Evolutionary conservation across 2,888 invertebrate species (phyloP), one percentile per base, ranked within the genome.

Genomic region (Oegoconia quadripuncta): DNA sequence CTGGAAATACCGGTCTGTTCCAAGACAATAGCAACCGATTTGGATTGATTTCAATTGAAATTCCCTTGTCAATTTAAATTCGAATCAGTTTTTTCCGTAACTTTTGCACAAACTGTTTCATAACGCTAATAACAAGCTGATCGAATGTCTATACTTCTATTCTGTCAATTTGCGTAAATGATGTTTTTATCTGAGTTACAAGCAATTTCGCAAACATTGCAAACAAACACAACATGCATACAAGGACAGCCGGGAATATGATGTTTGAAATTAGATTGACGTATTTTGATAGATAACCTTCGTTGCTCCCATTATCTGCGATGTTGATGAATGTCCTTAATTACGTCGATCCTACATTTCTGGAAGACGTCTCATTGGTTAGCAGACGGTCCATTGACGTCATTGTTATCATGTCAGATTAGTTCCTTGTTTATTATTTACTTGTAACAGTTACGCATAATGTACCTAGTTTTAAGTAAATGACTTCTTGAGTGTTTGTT

Each of bases 391-490:
- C 39, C 37, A 54, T 53, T 70, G 71, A 72, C 71, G 71, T 72
- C 72, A 68, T 58, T 58, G 48, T 40, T 56, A 62, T 59, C n/a
- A n/a, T n/a, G n/a, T n/a, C 58, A 46, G 35, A 44, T 40, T 34
- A 54, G 46, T 54, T 51, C 16, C 12, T 30, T 36, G 30, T 34
- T 36, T 13, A 30, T 36, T 22, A 23, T 18, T 22, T 23, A 22
- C 15, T 30, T 29, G 22, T 11, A 15, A 16, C 13, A 13, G 18
- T 17, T 33, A 33, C 32, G 33, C 17, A 17, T 35, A 7, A 9
- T 32, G 6, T 13, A 13, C 32, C 11, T 22, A n/a, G n/a, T 17
- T 2, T n/a, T n/a, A n/a, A n/a, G n/a, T n/a, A n/a, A n/a, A n/a
- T n/a, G n/a, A n/a, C n/a, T n/a, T n/a, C n/a, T n/a, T n/a, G n/a